phyloP scores from a whole-genome alignment of 2,888 invertebrate genomes.

The Drosophila barbarae region DNA sequence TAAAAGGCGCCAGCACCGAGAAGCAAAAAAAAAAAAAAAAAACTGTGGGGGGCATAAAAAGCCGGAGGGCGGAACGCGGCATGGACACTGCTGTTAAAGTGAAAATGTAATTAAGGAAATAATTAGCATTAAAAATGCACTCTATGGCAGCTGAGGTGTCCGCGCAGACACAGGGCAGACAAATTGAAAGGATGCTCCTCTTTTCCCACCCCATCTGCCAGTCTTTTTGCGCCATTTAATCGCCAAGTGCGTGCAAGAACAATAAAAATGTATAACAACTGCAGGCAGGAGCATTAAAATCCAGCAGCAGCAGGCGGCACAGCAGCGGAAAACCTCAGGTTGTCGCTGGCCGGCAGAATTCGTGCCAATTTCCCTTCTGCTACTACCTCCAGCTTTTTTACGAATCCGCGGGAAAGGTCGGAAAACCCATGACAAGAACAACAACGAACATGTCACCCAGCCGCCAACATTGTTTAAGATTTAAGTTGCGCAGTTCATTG shows the following conservation, averaged over 20 bases:
- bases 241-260: slow-evolving; percentile 51
- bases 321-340: slow-evolving; percentile 42
- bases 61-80: neutral
- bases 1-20: slow-evolving; percentile 14
- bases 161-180: slow-evolving; percentile 23
- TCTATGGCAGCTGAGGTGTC: slow-evolving; percentile 47
- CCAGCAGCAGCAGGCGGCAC: slow-evolving; percentile 8
- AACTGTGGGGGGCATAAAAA: slow-evolving; percentile 6
- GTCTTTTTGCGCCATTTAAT: slow-evolving; percentile 46
- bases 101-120: slow-evolving; percentile 75
- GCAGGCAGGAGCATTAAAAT: slow-evolving; percentile 36
- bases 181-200: slow-evolving; percentile 17
- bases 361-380: slow-evolving; percentile 24
- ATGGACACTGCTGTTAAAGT: slow-evolving; percentile 24
- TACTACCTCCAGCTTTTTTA: slow-evolving; percentile 7
- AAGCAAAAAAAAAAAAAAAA: neutral
- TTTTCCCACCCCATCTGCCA: slow-evolving; percentile 1
- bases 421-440: slow-evolving; percentile 26
- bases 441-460: slow-evolving; percentile 21
- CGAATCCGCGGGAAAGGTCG: neutral
- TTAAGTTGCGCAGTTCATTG: slow-evolving; percentile 31
- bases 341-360: slow-evolving; percentile 26
- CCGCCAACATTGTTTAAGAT: slow-evolving; percentile 29
- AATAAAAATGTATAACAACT: slow-evolving; percentile 45
- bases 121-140: slow-evolving; percentile 71